These are phyloP conservation scores for Caenorhabditis remanei DNA, from an alignment of 1,140 invertebrate genomes.

Conservation along the genomic window DNA sequence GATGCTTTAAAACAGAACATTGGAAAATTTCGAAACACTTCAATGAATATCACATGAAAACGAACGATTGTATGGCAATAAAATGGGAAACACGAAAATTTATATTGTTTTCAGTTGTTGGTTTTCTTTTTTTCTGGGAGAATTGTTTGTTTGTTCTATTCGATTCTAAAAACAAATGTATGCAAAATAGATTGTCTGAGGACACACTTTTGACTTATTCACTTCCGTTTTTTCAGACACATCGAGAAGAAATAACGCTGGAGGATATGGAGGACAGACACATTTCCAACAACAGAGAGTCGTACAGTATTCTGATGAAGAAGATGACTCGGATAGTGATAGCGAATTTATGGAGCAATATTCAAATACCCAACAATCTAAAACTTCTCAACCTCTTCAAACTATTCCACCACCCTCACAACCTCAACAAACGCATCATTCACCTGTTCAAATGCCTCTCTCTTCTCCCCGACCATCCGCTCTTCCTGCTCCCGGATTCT, in stretches of 20 bases:
- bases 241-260: slow-evolving; percentile 8
- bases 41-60: not conserved
- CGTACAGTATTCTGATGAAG: slow-evolving; percentile 35
- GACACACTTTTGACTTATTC: not conserved
- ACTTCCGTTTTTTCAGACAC: slow-evolving; percentile 11
- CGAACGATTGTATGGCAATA: not conserved
- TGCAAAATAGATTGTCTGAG: slow-evolving; percentile 8
- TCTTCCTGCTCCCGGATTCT: slow-evolving; percentile 34
- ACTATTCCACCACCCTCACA: not conserved
- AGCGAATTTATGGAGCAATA: slow-evolving; percentile 36
- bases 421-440: not conserved
- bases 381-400: slow-evolving; percentile 11
- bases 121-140: not conserved
- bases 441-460: not conserved
- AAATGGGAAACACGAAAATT: not conserved
- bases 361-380: not conserved
- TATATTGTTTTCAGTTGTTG: not conserved
- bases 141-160: not conserved
- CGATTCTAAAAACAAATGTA: not conserved
- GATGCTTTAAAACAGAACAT: not conserved
- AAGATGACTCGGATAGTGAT: slow-evolving; percentile 44
- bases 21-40: not conserved
- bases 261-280: slow-evolving; percentile 36
- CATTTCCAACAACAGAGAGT: slow-evolving; percentile 23
- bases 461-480: slow-evolving; percentile 22